Base-by-base conservation (phyloP, 2,888 invertebrate genomes). In the Chrysopilus asiliformis region DNA sequence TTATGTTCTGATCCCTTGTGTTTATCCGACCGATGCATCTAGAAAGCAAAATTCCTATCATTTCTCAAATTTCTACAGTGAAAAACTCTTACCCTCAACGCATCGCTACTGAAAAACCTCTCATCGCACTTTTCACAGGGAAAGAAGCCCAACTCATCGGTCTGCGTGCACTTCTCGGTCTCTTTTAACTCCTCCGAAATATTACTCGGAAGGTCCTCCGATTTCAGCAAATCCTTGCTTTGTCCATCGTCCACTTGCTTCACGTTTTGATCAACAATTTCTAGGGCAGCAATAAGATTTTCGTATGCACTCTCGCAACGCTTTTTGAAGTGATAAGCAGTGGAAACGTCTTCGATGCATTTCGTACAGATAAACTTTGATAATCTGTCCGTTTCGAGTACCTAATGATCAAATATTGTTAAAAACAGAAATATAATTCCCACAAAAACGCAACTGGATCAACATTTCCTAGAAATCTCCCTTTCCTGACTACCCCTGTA, bases 161-260 rank as follows among this genome's bases (percentile, higher is more conserved):
- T n/a, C n/a, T n/a, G n/a, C n/a, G n/a, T n/a, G n/a, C n/a, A n/a
- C 51, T 36, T 56, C 59, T 59, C 59, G 2, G 59, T 59, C 45
- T 60, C 61, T n/a, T 55, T 54, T 40, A 45, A 45, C 22, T 49
- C 49, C 7, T 45, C 43, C 12, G 36, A 40, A 13, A 29, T 9
- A 4, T 25, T 9, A 25, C 10, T 24, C 4, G 18, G 13, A 15
- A n/a, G n/a, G n/a, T n/a, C n/a, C n/a, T n/a, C n/a, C n/a, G n/a
- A n/a, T n/a, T n/a, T n/a, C n/a, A n/a, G n/a, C n/a, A n/a, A n/a
- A n/a, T n/a, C n/a, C n/a, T n/a, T n/a, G n/a, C n/a, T n/a, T n/a
- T n/a, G n/a, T n/a, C n/a, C n/a, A 4, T 15, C 28, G 4, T 18
- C 7, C 25, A 29, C 30, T 14, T 22, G 10, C 9, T 36, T 31